Percentiles rank a stretch among this genome's conserved stretches.
These are phyloP conservation scores for Plecotus auritus DNA, from an alignment of 2,113 vertebrate species.

Conservation along the genomic window DNA sequence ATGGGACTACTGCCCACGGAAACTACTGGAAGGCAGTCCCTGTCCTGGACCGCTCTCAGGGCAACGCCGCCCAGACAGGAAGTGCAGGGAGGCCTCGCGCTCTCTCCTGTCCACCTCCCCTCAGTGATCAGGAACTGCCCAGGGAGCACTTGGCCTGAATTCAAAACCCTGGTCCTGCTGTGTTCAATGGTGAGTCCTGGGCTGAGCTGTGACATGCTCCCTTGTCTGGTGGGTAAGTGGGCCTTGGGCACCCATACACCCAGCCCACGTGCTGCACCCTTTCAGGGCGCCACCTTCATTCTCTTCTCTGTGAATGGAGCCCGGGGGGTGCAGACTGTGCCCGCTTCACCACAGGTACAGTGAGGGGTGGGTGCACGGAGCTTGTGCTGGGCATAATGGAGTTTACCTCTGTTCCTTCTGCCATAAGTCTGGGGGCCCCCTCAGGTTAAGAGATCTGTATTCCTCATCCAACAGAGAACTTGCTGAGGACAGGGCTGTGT, in stretches of 20 bases:
- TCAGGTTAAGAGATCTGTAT: not conserved
- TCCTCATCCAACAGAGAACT: not conserved
- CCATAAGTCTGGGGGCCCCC: not conserved
- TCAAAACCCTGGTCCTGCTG: not conserved
- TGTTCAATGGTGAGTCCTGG: not conserved
- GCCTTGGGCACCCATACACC: accelerated
- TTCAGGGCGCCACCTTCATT: not conserved
- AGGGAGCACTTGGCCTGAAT: not conserved
- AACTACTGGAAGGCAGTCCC: not conserved
- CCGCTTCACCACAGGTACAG: not conserved
- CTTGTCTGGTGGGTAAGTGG: not conserved
- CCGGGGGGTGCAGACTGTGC: not conserved
- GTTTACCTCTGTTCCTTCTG: not conserved
- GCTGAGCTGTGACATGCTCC: not conserved
- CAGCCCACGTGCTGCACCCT: accelerated
- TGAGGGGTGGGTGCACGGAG: not conserved
- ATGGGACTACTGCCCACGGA: not conserved
- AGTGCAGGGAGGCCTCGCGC: not conserved
- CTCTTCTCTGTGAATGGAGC: not conserved
- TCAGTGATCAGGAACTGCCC: not conserved
- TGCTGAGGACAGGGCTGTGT: not conserved
- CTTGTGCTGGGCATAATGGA: not conserved
- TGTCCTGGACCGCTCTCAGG: not conserved
- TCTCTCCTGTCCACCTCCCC: not conserved
- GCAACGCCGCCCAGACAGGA: not conserved